Evolutionary conservation across 2,888 invertebrate genomes (phyloP), one percentile per base, ranked within the genome.

Genomic region (Parnassius orleans): DNA sequence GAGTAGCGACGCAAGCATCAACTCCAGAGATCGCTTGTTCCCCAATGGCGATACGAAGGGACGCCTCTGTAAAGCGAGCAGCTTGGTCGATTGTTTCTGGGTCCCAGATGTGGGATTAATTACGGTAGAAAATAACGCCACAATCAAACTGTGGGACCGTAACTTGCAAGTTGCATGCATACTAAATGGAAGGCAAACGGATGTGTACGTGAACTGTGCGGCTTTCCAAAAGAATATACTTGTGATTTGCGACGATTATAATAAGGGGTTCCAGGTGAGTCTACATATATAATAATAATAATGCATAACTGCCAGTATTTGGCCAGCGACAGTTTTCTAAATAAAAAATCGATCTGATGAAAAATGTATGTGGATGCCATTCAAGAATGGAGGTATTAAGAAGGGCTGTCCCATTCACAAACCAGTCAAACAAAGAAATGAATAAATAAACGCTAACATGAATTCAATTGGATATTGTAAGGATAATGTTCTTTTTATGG

Each of bases 91-190:
- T 19, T 87, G 89, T 60, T 90, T 84, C 72, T 86, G 83, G 79
- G 57, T 87, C 0, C 67, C 68, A 10, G 80, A 80, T 12, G 60
- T 78, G 1, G 87, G 89, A 0, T 73, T 92, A 1, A 70, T 92
- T 3, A 89, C 88, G 0, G 80, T 92, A 0, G 89, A 90, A 58
- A 77, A 74, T 11, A 90, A 89, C 57, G 87, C 85, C 0, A 82
- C 81, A 0, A 81, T 90, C 2, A 90, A 91, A 61, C 73, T 90
- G 5, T 92, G 92, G 92, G 77, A 80, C 53, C 71, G 71, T 9
- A 72, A 79, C 5, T 61, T 87, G 52, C 81, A 84, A 52, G 52
- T 90, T 2, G 67, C 73, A 0, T 76, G 79, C 42, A 83, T 92
- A 47, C 65, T 92, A 52, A 79, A 83, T 15, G 83, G 83, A 10